Evolutionary conservation across 2,888 invertebrate genomes (phyloP), one percentile per base, ranked within the genome.

Genomic region (Tipula unca): DNA sequence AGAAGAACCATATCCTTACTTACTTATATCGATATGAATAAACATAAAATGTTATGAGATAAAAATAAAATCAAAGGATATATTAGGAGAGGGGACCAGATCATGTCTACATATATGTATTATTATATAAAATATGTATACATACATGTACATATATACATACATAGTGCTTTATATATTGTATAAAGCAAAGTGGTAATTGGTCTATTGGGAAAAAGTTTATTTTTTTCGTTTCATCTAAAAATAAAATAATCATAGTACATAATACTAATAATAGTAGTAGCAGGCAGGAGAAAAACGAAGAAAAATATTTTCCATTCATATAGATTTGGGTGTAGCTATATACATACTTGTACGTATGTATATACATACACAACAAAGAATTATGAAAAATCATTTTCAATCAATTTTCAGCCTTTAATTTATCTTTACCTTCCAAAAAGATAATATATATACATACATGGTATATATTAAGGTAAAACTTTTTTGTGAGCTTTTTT

Each of bases 51-150:
- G 25, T 20, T 25, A 69, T 69, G 69, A 69, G 69, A 69, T 69
- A 69, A 69, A 69, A 69, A 69, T 69, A 69, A 69, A 69, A 69
- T 69, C 69, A 69, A 69, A 69, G 69, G 69, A 69, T 69, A 69
- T 25, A 69, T 69, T 25, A 25, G 10, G 2, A 10, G 69, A 10
- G 69, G 25, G 25, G 25, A 3, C 13, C 2, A 39, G n/a, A n/a
- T n/a, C 10, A 4, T 1, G 48, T 3, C 5, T 17, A 48, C 0
- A 39, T 39, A 39, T 5, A 48, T 5, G 5, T 6, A 17, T n/a
- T n/a, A n/a, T n/a, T n/a, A n/a, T n/a, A n/a, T n/a, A n/a, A n/a
- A n/a, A 39, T 39, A 4, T 1, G 48, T 3, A 4, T 17, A 48
- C 0, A 39, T 39, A 39, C 17, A 48, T 5, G 5, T 6, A 17